These are phyloP conservation scores for Phrynocephalus guinanensis DNA, from an alignment of 2,797 vertebrate genomes.

Conservation along the genomic window DNA sequence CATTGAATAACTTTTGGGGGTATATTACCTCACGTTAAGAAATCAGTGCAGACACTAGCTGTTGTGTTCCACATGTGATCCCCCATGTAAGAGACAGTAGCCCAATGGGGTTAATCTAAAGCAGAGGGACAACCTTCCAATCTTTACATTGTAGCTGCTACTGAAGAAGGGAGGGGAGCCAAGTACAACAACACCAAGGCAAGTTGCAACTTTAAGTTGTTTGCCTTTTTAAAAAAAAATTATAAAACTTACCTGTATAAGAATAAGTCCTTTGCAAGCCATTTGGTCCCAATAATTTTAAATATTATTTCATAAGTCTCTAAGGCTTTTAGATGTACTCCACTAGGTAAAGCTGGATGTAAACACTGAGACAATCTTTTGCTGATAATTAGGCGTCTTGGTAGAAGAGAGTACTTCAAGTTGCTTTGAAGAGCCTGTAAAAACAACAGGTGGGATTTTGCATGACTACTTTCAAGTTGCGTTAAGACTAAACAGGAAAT, in stretches of 20 bases:
- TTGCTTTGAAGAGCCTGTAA: constrained; percentile 96
- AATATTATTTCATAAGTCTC: constrained; percentile 98
- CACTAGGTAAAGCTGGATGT: constrained; percentile 95
- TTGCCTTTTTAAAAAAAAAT: neutral
- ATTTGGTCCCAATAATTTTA: constrained; percentile 97
- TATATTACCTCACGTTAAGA: no score
- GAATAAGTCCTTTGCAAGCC: constrained; percentile 96
- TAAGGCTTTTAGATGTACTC: constrained; percentile 96
- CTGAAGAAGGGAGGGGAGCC: neutral
- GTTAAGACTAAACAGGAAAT: neutral
- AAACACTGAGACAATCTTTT: constrained; percentile 96
- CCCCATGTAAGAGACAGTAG: no score
- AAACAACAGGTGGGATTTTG: constrained; percentile 15
- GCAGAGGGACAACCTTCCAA: neutral
- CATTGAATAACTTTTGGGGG: no score
- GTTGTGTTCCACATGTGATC: no score
- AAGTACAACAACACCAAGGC: no score
- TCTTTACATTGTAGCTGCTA: neutral
- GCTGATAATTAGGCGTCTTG: constrained; percentile 91
- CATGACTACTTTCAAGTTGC: neutral
- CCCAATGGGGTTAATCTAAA: neutral
- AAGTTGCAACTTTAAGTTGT: neutral
- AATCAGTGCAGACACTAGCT: no score
- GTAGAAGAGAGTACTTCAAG: constrained; percentile 93
- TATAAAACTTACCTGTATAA: constrained; percentile 88